phyloP scores from a whole-genome alignment of 2,888 invertebrate genomes.

The Aspidiotus rigidus region DNA sequence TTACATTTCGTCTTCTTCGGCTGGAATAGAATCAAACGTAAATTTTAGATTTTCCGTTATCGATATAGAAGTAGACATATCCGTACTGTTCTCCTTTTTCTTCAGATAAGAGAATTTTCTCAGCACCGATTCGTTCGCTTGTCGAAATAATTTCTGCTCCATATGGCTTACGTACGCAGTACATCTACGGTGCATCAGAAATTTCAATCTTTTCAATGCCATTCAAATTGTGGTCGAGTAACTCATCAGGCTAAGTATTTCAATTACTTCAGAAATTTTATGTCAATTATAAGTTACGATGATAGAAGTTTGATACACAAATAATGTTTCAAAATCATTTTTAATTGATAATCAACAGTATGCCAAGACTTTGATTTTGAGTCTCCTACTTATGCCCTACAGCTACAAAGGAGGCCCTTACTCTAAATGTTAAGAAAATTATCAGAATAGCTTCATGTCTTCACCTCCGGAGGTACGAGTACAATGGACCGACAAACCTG shows the following conservation, averaged over 20 bases:
- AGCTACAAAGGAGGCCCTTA: too few relatives aligned
- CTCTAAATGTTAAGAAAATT: background rate
- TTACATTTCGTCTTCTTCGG: conserved; percentile 37
- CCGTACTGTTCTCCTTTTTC: conserved; percentile 3
- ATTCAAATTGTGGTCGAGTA: conserved; percentile 33
- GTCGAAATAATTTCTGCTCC: conserved; percentile 82
- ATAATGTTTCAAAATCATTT: too few relatives aligned
- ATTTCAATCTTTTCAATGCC: too few relatives aligned
- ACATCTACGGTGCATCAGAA: conserved; percentile 48
- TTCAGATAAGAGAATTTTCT: conserved; percentile 22
- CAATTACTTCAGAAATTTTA: background rate
- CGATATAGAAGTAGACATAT: conserved; percentile 46
- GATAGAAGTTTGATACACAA: conserved; percentile 34
- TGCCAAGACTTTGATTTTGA: too few relatives aligned
- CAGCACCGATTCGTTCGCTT: conserved; percentile 50
- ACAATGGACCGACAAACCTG: conserved; percentile 44
- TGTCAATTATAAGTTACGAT: background rate
- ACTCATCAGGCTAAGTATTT: conserved; percentile 1
- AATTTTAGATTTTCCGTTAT: conserved; percentile 51
- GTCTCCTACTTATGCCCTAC: too few relatives aligned
- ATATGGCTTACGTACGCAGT: conserved; percentile 85
- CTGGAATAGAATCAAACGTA: conserved; percentile 52
- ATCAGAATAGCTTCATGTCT: background rate
- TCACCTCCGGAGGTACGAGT: background rate
- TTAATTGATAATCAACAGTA: too few relatives aligned